Evolutionary conservation across 2,113 vertebrate species (phyloP), one percentile per base, ranked within the genome.

Genomic region (human): DNA sequence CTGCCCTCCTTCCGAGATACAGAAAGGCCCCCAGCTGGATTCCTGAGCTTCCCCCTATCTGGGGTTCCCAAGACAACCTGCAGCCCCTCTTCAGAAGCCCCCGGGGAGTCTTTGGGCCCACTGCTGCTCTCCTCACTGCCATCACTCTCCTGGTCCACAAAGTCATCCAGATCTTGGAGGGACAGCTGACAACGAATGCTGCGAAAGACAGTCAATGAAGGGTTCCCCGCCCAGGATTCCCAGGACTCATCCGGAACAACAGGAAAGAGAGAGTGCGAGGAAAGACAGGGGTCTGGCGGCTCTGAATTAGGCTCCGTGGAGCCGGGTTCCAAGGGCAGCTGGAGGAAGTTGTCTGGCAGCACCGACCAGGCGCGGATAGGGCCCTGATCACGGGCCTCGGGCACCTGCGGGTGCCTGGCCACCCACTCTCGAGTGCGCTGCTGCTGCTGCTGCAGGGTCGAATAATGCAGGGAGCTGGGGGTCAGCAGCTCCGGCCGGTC

Each of bases 161-260:
- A 97, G 55, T 96, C 97, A 38, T 98, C 97, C 81, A 59, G 73
- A 23, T 98, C 98, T 30, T 98, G 91, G 57, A 98, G 52, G 14
- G 98, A 94, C 0, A 98, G 97, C 93, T 99, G 98, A 93, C 99
- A 92, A 1, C 98, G 98, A 97, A 99, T 99, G 91, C 98, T 99
- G 13, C 97, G 98, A 83, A 98, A 98, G n/a, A 99, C 43, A 0
- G 79, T 95, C 66, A 76, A 0, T 0, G 87, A 55, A 7, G 64
- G 32, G 20, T 55, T 72, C 35, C 40, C 80, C 4, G 25, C 66
- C 75, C 95, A 70, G 82, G 82, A 43, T 40, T 89, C 84, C 0
- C 40, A 55, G 70, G 45, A 1, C 82, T 85, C 27, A 3, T 68
- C 48, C 2, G 64, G 64, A 35, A 38, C 45, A 3, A 93, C 45